Conservation (phyloP, 2,888 invertebrate species). For the Phalera bucephala region DNA sequence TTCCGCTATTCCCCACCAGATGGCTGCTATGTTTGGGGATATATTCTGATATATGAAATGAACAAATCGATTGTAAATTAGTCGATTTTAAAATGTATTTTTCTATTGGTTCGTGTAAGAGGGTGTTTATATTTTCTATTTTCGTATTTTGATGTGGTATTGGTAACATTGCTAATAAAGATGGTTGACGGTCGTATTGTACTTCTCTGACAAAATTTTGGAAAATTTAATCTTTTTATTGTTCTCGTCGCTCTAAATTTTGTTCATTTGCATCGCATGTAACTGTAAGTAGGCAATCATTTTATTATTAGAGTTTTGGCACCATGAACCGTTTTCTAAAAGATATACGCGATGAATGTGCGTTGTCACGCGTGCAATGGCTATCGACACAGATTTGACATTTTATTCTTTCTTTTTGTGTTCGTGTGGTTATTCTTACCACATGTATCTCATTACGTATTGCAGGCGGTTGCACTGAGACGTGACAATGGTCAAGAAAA, state of each 20-base stretch:
- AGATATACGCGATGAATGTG: conserved; percentile 61
- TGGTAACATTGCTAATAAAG: conserved; percentile 62
- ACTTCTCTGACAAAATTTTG: conserved; percentile 68
- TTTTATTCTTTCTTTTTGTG: conserved; percentile 81
- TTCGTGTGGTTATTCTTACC: conserved; percentile 75
- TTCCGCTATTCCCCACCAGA: conserved; percentile 47
- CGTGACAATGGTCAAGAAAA: conserved; percentile 87
- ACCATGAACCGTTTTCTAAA: conserved; percentile 26
- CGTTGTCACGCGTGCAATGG: conserved; percentile 82
- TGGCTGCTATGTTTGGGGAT: conserved; percentile 23
- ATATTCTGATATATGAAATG: conserved; percentile 10
- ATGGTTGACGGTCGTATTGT: conserved; percentile 73
- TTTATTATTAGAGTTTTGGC: conserved; percentile 35
- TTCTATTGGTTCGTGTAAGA: conserved; percentile 9
- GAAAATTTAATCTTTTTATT: conserved; percentile 48
- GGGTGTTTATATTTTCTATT: conserved; percentile 25
- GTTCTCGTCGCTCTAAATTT: conserved; percentile 43
- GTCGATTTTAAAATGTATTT: conserved; percentile 3
- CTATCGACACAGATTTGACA: conserved; percentile 81
- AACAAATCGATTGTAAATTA: background rate
- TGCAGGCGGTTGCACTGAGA: conserved; percentile 66
- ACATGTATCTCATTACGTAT: conserved; percentile 78
- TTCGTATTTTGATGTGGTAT: conserved; percentile 30
- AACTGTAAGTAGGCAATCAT: conserved; percentile 63
- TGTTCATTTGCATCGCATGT: conserved; percentile 54